These are phyloP conservation scores for Parnassius orleans DNA, from an alignment of 2,888 invertebrate species.

Conservation along the genomic window DNA sequence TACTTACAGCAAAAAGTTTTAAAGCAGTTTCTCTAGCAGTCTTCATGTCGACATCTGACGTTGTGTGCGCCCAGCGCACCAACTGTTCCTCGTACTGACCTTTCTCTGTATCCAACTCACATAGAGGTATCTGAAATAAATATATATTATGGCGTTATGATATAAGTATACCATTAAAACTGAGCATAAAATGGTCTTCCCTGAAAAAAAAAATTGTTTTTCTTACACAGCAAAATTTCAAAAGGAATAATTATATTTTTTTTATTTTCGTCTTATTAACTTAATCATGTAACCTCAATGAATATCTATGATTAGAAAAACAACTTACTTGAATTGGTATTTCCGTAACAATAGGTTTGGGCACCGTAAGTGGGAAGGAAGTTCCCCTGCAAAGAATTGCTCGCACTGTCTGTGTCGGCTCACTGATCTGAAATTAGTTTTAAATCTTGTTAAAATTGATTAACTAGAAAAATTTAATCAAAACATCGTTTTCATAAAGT, in stretches of 20 bases:
- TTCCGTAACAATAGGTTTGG: slow-evolving; percentile 90
- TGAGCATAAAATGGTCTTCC: no score
- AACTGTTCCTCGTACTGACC: slow-evolving; percentile 89
- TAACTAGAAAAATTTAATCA: no score
- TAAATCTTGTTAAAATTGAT: no score
- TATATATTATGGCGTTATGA: neutral
- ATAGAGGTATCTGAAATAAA: slow-evolving; percentile 84
- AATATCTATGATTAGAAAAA: neutral
- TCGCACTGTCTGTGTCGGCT: slow-evolving; percentile 87
- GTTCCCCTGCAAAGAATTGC: slow-evolving; percentile 94
- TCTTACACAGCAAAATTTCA: no score
- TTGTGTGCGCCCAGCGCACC: slow-evolving; percentile 83
- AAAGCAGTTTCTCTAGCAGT: slow-evolving; percentile 89
- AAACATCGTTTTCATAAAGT: no score
- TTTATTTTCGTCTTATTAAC: no score
- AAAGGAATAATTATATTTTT: no score
- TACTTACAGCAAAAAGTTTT: slow-evolving; percentile 92
- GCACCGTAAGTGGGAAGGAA: slow-evolving; percentile 91
- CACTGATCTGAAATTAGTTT: slow-evolving; percentile 81
- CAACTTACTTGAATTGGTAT: slow-evolving; percentile 83
- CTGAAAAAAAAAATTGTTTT: no score
- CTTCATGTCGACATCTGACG: slow-evolving; percentile 84
- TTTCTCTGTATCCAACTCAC: slow-evolving; percentile 90
- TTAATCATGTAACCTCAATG: no score
- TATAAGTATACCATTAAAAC: no score